phyloP scores from a whole-genome alignment of 2,888 invertebrate species.

The Lepidonotus clava region DNA sequence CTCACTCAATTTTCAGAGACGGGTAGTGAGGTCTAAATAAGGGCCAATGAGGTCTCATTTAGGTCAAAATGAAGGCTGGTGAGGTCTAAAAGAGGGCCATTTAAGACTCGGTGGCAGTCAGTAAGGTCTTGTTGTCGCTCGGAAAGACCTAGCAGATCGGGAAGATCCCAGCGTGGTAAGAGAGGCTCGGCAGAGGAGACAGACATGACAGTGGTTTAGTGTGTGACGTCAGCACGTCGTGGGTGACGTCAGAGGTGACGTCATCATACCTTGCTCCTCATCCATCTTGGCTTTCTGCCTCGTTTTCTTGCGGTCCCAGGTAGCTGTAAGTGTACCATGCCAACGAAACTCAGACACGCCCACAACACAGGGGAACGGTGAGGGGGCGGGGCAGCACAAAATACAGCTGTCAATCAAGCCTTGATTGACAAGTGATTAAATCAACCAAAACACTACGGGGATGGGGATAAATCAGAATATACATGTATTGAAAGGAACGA shows the following conservation, averaged over 20 bases:
- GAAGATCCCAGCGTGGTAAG: no score
- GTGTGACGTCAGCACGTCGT: not conserved
- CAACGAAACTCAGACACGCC: constrained; percentile 42
- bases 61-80: no score
- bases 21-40: no score
- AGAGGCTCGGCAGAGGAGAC: not conserved
- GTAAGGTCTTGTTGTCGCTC: no score
- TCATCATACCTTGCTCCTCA: constrained; percentile 48
- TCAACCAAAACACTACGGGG: not conserved
- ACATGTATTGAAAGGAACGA: no score
- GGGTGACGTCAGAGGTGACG: constrained; percentile 5
- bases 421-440: not conserved
- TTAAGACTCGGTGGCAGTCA: no score
- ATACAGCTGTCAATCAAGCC: not conserved
- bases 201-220: not conserved
- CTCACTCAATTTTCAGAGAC: no score
- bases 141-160: no score
- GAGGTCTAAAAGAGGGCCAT: no score
- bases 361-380: constrained; percentile 37
- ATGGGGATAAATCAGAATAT: no score
- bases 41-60: no score
- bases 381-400: not conserved
- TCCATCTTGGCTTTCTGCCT: constrained; percentile 28
- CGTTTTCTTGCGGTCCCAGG: constrained; percentile 59
- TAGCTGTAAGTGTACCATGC: constrained; percentile 55